Evolutionary conservation across 2,797 vertebrate species (phyloP), one percentile per base, ranked within the genome.

Genomic region (Podarcis lilfordi): DNA sequence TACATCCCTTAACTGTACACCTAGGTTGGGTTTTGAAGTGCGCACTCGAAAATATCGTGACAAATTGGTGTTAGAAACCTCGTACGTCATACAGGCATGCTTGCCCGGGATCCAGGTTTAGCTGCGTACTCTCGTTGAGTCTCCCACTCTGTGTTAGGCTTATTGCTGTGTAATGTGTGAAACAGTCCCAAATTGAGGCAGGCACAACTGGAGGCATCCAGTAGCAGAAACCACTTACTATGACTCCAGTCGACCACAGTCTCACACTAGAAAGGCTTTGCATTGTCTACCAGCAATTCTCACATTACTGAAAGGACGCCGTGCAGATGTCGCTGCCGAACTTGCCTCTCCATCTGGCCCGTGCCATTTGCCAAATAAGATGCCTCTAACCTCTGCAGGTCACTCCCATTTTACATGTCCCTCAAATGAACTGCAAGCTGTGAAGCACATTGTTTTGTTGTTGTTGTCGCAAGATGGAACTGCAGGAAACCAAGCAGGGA

Each of bases 351-450:
- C 85, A 89, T 90, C 89, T 83, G 83, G 35, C 79, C 68, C 0
- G 3, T 91, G 91, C 91, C 93, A 88, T 92, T 93, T 95, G 95
- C 92, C 92, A 91, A 92, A 92, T 91, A 93, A 93, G 94, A 91
- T 93, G 88, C 92, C 87, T 86, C 88, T 92, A 91, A 92, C 17
- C 78, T 69, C n/a, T 61, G 69, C 87, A n/a, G 5, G 89, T 91
- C 88, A 29, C 86, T 90, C 84, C 91, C 37, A 68, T 93, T 94
- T 94, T 90, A 72, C 92, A 92, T 91, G 82, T 90, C 90, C 86
- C 80, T 88, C 40, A 3, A 3, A 95, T 92, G 93, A 94, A 95
- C 43, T 90, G 27, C 37, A 29, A 82, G 78, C 84, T 86, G 43
- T 83, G 93, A 93, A 91, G 80, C 25, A 45, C 10, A 81, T 90